Evolutionary conservation across 2,888 invertebrate genomes (phyloP), one percentile per base, ranked within the genome.

Genomic region (Sipha maydis): DNA sequence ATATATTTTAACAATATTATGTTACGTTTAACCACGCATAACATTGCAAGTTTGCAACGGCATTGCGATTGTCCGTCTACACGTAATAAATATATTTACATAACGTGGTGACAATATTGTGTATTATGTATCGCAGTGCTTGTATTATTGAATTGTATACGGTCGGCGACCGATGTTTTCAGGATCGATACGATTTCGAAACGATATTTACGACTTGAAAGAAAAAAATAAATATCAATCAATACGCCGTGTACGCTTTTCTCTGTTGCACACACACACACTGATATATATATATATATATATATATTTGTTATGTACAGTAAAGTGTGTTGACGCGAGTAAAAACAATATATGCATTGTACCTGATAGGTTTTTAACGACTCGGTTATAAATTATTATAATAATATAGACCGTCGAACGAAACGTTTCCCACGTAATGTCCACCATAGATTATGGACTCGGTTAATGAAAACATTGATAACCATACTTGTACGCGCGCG

Each of bases 401-500:
- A 80, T 80, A 80, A 56, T 79, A 38, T n/a, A n/a, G 80, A 80
- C 48, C 31, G 71, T 54, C 71, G 31, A 11, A 71, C 83, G 48
- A 83, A 83, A 71, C 71, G 48, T 83, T 83, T 83, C 83, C 71
- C 83, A 83, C 71, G 71, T 31, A 71, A 71, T 71, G 83, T 71
- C 83, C 48, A 54, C 48, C 48, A n/a, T 83, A 83, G 31, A 73
- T 83, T 73, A 83, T 83, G 48, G 54, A 83, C 83, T 54, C 31
- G 31, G 48, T 7, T 83, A 83, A 48, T 82, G 69, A 69, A 69
- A 82, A 41, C 41, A 28, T 28, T 61, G 48, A 41, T 41, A 41
- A 61, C 4, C 25, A 67, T 61, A 61, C 56, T 41, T 76, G 19
- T 67, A 67, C 38, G 38, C 67, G 67, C 56, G 61, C 56, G 56